Base-by-base conservation (phyloP, 2,113 vertebrate species). In the Cygnus atratus region DNA sequence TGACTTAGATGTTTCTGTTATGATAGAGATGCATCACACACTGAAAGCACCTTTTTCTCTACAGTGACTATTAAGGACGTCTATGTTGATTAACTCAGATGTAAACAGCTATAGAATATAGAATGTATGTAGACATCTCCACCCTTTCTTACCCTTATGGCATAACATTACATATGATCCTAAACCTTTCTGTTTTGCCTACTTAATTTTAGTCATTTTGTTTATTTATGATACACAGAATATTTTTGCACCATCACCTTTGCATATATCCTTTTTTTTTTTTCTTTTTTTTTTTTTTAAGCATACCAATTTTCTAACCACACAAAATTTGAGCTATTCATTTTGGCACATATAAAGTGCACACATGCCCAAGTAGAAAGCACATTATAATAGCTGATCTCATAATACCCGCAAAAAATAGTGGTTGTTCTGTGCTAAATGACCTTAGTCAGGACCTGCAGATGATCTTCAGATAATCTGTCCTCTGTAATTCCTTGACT, bases 371-470 rank as follows among this genome's bases (percentile, higher is more conserved):
- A 78, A 84, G 65, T 7, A 57, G 78, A 94, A 93, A 92, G 46
- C 58, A 28, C 62, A 50, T 81, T 93, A 73, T 59, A 57, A 35
- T 43, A 84, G 33, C 2, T 93, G 66, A 94, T 87, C 78, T 85
- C 87, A 85, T 87, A 89, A 83, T 58, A 29, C 62, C 54, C 90
- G 75, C 39, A 83, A 92, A 95, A 96, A 91, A 50, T 62, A 33
- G 4, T 68, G 41, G 87, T 91, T 80, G 58, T 85, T 92, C 62
- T 76, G 14, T 67, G 48, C 67, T 92, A 66, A 87, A 92, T 94
- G 85, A 95, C 94, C 93, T 92, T 71, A 91, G 84, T 58, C 82
- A 79, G 88, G 90, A 94, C 91, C 94, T 88, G 63, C n/a, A 91
- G 90, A 95, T 92, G 90, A 87, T 96, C 91, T 90, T 55, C 2